Conservation (phyloP, 1,140 invertebrate genomes). For the Trachymyrmex septentrionalis region DNA sequence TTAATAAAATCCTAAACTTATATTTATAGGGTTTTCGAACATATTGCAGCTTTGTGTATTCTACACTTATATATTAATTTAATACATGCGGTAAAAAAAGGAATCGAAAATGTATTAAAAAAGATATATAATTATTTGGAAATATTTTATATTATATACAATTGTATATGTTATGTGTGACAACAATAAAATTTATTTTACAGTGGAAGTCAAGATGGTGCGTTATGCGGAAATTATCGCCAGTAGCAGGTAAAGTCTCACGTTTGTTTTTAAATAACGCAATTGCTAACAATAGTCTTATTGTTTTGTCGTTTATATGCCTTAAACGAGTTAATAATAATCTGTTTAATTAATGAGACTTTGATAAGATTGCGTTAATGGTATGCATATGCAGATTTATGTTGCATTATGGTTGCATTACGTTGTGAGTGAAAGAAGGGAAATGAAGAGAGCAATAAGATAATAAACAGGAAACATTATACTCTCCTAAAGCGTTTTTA, state of each 20-base stretch:
- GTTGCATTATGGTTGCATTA: slow-evolving; percentile 8
- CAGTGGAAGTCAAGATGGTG: slow-evolving; percentile 95
- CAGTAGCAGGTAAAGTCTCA: slow-evolving; percentile 91
- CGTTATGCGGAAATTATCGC: slow-evolving; percentile 93
- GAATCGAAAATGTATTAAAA: not conserved
- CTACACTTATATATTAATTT: not conserved
- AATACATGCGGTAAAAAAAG: not conserved
- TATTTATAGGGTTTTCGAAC: not conserved
- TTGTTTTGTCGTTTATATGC: slow-evolving; percentile 9
- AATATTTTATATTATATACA: not conserved
- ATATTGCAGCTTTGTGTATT: not conserved
- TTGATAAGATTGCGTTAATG: slow-evolving; percentile 45
- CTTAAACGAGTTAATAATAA: slow-evolving; percentile 34
- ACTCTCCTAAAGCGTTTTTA: slow-evolving; percentile 43
- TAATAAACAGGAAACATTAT: slow-evolving; percentile 56
- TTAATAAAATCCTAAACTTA: too few species aligned
- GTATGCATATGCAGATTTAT: slow-evolving; percentile 1
- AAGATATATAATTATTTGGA: not conserved
- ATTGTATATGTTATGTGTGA: not conserved
- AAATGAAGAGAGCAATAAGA: slow-evolving; percentile 27
- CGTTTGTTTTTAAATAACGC: not conserved
- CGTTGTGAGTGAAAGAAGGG: not conserved
- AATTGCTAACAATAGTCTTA: not conserved
- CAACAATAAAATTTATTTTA: slow-evolving; percentile 80
- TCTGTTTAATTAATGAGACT: slow-evolving; percentile 23